These are phyloP conservation scores for Lacanobia wlatinum DNA, from an alignment of 2,888 invertebrate species.

Conservation along the genomic window DNA sequence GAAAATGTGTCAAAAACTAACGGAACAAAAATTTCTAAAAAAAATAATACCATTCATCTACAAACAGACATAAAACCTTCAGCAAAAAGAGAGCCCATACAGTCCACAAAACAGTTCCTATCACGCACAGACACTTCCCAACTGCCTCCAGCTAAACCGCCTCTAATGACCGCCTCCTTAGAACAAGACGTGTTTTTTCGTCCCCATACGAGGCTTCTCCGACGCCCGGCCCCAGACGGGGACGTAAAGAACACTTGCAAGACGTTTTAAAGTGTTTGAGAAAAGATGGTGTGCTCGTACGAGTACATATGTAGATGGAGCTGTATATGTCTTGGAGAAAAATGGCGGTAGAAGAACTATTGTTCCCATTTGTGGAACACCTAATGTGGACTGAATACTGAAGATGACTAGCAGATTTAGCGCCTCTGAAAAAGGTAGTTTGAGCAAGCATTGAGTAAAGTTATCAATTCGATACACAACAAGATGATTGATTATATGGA, in stretches of 20 bases:
- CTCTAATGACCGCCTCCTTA: slow-evolving; percentile 65
- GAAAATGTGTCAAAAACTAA: no score
- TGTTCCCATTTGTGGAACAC: not conserved
- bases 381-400: not conserved
- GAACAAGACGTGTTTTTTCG: slow-evolving; percentile 52
- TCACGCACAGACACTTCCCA: slow-evolving; percentile 51
- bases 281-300: slow-evolving; percentile 35
- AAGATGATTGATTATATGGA: no score
- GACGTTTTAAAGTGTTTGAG: slow-evolving; percentile 57
- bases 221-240: slow-evolving; percentile 40
- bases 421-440: not conserved
- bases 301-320: slow-evolving; percentile 1
- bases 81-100: slow-evolving; percentile 36
- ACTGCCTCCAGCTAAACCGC: slow-evolving; percentile 55
- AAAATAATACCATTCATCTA: not conserved
- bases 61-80: slow-evolving; percentile 21
- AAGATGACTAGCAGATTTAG: not conserved
- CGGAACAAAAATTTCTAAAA: not conserved
- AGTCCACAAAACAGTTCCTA: slow-evolving; percentile 44
- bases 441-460: not conserved
- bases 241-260: slow-evolving; percentile 60
- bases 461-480: no score
- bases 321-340: slow-evolving; percentile 2
- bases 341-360: not conserved
- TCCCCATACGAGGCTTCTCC: slow-evolving; percentile 39